Evolutionary conservation across 2,113 vertebrate genomes (phyloP), one percentile per base, ranked within the genome.

Genomic region (Caretta caretta): DNA sequence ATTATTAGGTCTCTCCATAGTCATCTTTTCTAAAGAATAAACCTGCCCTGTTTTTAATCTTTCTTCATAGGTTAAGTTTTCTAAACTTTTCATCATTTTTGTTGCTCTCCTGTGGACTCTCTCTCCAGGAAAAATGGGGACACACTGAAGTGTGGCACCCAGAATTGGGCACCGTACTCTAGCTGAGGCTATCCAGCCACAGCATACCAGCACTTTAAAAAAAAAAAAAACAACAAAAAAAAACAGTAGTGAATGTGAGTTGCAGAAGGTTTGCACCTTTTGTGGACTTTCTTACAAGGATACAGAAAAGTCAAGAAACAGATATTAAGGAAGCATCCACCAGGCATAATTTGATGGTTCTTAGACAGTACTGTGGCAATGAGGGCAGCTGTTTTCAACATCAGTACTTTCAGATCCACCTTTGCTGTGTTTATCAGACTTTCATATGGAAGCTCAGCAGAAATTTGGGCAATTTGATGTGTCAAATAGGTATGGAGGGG

Each of bases 301-400:
- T 65, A 80, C 53, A 92, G 69, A 86, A 27, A 35, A 65, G 62
- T 65, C 62, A 65, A 65, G 29, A 31, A n/a, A 17, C 62, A 19
- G 62, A 69, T 76, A 76, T 46, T 38, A 46, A 24, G 72, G 38
- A 76, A 46, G 72, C 72, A 42, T 72, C 19, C 17, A 72, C 19
- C 69, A 38, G 35, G 19, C 17, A 76, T 42, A 42, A 22, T 76
- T 76, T 76, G 35, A n/a, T n/a, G 72, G 27, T 31, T 54, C 50
- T 0, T 76, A 46, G 62, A 65, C 16, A n/a, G 27, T 31, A 72
- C 50, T 0, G 0, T 90, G 76, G 75, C n/a, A 72, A 85, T 72
- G 42, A 54, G 56, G 46, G 8, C 50, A 86, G 6, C 29, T 42
- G 19, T 75, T 19, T 46, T 86, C 46, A 57, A 54, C 5, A n/a